These are phyloP conservation scores for Montipora capricornis DNA, from an alignment of 64 coral and sea anemone genomes.

Conservation along the genomic window DNA sequence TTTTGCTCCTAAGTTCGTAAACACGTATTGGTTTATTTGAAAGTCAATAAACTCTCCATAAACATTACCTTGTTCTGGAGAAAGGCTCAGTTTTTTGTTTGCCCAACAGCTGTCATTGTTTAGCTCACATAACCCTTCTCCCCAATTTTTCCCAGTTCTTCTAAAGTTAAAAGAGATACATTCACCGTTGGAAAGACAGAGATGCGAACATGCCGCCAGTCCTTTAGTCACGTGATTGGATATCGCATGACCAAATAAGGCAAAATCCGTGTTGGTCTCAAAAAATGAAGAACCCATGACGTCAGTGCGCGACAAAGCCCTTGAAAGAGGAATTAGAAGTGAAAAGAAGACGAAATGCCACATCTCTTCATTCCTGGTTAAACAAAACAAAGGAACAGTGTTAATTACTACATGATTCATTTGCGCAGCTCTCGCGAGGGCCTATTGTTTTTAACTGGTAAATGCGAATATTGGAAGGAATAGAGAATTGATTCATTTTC, in stretches of 20 bases:
- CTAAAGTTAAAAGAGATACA: conserved; percentile 65
- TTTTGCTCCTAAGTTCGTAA: conserved; percentile 34
- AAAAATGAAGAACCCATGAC: conserved; percentile 18
- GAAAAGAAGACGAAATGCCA: background rate
- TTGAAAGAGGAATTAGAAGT: background rate
- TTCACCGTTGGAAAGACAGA: conserved; percentile 22
- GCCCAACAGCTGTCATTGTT: background rate
- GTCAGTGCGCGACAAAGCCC: conserved; percentile 14
- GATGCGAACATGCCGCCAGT: conserved; percentile 26
- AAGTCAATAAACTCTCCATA: conserved; percentile 43
- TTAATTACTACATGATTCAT: background rate
- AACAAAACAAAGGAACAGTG: background rate
- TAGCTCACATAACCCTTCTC: conserved; percentile 48
- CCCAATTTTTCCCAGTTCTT: background rate
- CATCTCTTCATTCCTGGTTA: background rate
- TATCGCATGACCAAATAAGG: conserved; percentile 38
- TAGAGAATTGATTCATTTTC: no score
- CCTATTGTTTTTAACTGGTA: no score
- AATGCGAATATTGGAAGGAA: no score
- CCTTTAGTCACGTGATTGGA: conserved; percentile 28
- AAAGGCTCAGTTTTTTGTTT: background rate
- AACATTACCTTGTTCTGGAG: conserved; percentile 25
- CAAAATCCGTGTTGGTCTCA: background rate
- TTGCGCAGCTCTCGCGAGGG: no score
- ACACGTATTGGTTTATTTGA: background rate